These are phyloP conservation scores for Neodiprion lecontei DNA, from an alignment of 1,140 invertebrate species.

Conservation along the genomic window DNA sequence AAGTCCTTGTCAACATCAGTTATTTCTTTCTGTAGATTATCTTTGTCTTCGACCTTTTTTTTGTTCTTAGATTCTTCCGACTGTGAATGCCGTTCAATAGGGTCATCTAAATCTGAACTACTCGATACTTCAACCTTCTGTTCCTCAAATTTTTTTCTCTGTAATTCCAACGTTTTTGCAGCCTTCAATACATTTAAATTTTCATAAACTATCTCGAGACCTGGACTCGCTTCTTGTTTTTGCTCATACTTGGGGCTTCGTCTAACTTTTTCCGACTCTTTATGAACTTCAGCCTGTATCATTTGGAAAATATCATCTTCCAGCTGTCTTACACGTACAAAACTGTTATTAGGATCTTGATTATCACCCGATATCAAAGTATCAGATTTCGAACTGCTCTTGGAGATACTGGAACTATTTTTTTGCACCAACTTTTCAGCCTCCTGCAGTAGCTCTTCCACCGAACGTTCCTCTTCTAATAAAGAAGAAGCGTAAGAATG, in stretches of 20 bases:
- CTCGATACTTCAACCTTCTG: conserved; percentile 53
- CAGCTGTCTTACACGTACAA: conserved; percentile 43
- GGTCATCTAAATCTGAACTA: conserved; percentile 56
- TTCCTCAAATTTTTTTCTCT: conserved; percentile 51
- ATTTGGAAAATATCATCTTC: conserved; percentile 56
- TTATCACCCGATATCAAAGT: conserved; percentile 44
- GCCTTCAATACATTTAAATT: conserved; percentile 34
- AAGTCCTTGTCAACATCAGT: conserved; percentile 59
- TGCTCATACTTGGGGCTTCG: conserved; percentile 47
- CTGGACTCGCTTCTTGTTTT: conserved; percentile 37
- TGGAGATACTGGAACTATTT: conserved; percentile 49
- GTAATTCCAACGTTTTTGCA: conserved; percentile 42
- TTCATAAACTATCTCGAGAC: conserved; percentile 45
- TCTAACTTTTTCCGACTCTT: conserved; percentile 48
- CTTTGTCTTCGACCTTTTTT: conserved; percentile 43
- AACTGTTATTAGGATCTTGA: conserved; percentile 19
- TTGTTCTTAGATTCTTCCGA: conserved; percentile 44
- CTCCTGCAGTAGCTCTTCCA: conserved; percentile 55
- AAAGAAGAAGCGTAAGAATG: background rate
- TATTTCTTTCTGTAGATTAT: conserved; percentile 56
- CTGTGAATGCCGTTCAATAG: conserved; percentile 55
- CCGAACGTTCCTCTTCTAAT: conserved; percentile 51
- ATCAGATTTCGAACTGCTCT: conserved; percentile 44
- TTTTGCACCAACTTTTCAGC: conserved; percentile 55
- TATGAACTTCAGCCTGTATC: conserved; percentile 54